phyloP scores from a whole-genome alignment of 2,888 invertebrate genomes.

The Agrotis ipsilon region DNA sequence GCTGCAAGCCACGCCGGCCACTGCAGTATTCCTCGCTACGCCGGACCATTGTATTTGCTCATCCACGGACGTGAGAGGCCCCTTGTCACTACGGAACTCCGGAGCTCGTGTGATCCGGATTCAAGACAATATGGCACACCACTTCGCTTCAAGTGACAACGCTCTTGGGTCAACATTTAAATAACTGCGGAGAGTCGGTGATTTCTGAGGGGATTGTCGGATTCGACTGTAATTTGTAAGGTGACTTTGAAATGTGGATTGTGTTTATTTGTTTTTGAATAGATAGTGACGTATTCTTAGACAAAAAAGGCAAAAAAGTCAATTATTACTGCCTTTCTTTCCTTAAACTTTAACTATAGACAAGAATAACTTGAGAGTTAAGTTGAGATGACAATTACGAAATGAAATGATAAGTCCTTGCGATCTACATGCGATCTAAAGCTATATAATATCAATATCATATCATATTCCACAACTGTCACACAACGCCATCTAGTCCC shows the following conservation, averaged over 20 bases:
- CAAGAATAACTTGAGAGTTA: too few species aligned
- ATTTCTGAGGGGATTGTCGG: slow-evolving; percentile 23
- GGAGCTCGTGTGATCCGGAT: slow-evolving; percentile 61
- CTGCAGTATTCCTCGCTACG: slow-evolving; percentile 43
- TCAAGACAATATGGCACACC: slow-evolving; percentile 63
- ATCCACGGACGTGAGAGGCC: slow-evolving; percentile 48
- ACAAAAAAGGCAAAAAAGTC: too few species aligned
- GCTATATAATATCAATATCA: too few species aligned
- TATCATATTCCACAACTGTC: too few species aligned
- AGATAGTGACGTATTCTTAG: not conserved
- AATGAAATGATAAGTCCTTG: too few species aligned
- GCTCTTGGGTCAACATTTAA: slow-evolving; percentile 61
- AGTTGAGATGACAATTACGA: too few species aligned
- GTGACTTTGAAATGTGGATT: slow-evolving; percentile 10
- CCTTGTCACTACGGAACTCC: slow-evolving; percentile 54
- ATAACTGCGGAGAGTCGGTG: slow-evolving; percentile 48
- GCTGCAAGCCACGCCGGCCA: slow-evolving; percentile 20
- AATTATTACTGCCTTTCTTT: too few species aligned
- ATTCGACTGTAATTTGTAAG: slow-evolving; percentile 18
- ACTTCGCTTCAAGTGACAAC: slow-evolving; percentile 50
- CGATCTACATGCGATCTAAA: too few species aligned
- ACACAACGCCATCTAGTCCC: too few species aligned
- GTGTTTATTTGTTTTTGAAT: not conserved
- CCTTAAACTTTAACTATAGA: too few species aligned
- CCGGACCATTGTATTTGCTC: slow-evolving; percentile 55